phyloP scores from a whole-genome alignment of 2,888 invertebrate species.

The Coremacera marginata region DNA sequence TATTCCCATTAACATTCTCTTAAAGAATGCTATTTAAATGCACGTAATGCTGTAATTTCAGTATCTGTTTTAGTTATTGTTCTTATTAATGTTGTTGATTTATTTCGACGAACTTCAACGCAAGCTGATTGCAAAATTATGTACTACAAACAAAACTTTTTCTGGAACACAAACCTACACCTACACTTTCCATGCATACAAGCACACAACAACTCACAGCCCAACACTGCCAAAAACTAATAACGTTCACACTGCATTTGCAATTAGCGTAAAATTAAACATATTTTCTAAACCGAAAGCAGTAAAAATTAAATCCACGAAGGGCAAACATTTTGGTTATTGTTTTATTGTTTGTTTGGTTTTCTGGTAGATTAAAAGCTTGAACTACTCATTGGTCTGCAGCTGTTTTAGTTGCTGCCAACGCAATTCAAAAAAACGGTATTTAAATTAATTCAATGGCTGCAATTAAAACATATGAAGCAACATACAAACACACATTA shows the following conservation, averaged over 20 bases:
- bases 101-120: slow-evolving; percentile 31
- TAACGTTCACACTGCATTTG: not conserved
- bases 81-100: not conserved
- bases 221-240: slow-evolving; percentile 39
- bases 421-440: not conserved
- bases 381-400: not conserved
- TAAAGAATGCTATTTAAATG: too few species aligned
- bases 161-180: slow-evolving; percentile 40
- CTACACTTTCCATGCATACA: not conserved
- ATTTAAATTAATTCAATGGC: slow-evolving; percentile 13
- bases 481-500: not conserved
- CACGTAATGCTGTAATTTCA: not conserved
- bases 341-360: not conserved
- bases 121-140: slow-evolving; percentile 57
- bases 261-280: not conserved
- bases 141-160: slow-evolving; percentile 55
- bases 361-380: not conserved
- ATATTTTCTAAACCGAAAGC: not conserved
- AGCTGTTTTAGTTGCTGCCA: not conserved
- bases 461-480: slow-evolving; percentile 19
- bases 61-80: not conserved
- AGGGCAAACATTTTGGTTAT: not conserved
- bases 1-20: too few species aligned
- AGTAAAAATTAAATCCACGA: not conserved
- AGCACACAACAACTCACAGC: slow-evolving; percentile 32